Base-by-base conservation (phyloP, 2,797 vertebrate genomes). In the Xenops minutus region DNA sequence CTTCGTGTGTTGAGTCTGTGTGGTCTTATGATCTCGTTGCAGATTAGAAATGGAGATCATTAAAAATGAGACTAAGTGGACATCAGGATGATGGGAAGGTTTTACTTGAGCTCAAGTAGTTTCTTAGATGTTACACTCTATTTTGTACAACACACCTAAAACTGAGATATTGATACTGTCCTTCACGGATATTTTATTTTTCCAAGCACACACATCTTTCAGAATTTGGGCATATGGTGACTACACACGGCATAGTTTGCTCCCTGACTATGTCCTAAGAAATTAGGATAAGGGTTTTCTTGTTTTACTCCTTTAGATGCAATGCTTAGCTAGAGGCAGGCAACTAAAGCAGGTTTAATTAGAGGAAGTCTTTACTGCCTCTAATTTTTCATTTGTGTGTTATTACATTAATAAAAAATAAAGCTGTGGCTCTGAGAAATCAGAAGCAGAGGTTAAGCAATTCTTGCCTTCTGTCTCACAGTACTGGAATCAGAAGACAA, bases 181-280 rank as follows among this genome's bases (percentile, higher is more conserved):
- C 59, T 48, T 32, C 1, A 0, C 34, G 12, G 14, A 1, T 17
- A 46, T 26, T 14, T 19, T 43, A 13, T 16, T 12, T 32, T 23
- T 22, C 41, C 34, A 63, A 52, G 68, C 43, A 26, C 7, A 43
- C 10, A 5, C 10, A 32, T 68, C 75, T 74, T 68, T 61, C 48
- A 62, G 41, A 32, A 27, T 43, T 29, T 2, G 2, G 17, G 9
- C 27, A 22, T 61, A 27, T 1, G 1, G 12, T 56, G 18, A 36
- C 55, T 80, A 23, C 22, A 37, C 21, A 16, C 20, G 46, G 27
- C 41, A 16, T 71, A 12, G 19, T 24, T 66, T 67, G 14, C 15
- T 74, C 14, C 14, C 26, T 73, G 41, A 14, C 29, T 71, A 52
- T 88, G n/a, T 14, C 29, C 7, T 72, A 54, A 48, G 24, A 34